Evolutionary conservation across 1,140 invertebrate species (phyloP), one percentile per base, ranked within the genome.

Genomic region (Drosophila setifemur): DNA sequence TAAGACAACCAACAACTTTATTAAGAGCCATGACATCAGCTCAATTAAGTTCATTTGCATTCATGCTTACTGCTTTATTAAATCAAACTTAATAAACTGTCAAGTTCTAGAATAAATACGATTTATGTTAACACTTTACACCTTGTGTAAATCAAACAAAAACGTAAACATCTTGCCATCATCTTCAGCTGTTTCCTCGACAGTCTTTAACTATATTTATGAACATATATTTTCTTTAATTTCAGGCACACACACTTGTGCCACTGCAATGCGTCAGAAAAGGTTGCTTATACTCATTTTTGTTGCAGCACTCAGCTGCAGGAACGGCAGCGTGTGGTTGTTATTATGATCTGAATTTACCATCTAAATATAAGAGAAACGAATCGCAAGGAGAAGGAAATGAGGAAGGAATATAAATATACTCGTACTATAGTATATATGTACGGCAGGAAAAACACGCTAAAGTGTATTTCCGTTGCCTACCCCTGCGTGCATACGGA

Each of bases 261-360:
- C 26, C 5, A 73, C 75, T 73, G 75, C 73, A 73, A 78, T 78
- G 73, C 75, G 75, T 78, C 75, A 76, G 60, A 76, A 50, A 66
- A 57, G 66, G 47, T 71, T 60, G 58, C 58, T 73, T n/a, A n/a
- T n/a, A n/a, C n/a, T 40, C 33, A 52, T 52, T 52, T 52, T 52
- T 26, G 49, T 8, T 40, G 49, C 49, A 52, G 25, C 12, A 11
- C n/a, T 12, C n/a, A 25, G 6, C 23, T 25, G 7, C n/a, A 42
- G 33, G n/a, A n/a, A n/a, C 16, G 12, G 33, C 33, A 37, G 33
- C 33, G n/a, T 37, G 16, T 11, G 33, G 33, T 14, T 37, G 8
- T 37, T 37, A 37, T 37, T 37, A 37, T 12, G 33, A 37, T 37
- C 33, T 8, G n/a, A n/a, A 16, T 7, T 18, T 37, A 37, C 14